Evolutionary conservation across 2,888 invertebrate species (phyloP).

Genomic region (Apoderus coryli): DNA sequence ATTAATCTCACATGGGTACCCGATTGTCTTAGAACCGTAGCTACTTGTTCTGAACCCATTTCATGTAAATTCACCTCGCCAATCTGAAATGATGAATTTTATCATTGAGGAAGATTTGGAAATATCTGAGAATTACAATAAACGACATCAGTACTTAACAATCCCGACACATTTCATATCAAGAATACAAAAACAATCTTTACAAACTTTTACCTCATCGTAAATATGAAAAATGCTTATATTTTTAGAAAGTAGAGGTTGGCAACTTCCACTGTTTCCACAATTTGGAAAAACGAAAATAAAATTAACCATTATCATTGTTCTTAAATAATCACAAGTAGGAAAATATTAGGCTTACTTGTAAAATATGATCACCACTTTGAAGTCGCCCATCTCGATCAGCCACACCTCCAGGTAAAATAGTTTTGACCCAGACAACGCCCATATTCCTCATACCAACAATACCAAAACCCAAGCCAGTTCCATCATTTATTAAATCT

Average conservation of each 20-base stretch:
- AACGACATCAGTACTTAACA: too few species aligned
- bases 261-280: too few species aligned
- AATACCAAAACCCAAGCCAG: slow-evolving; percentile 96
- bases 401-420: slow-evolving; percentile 93
- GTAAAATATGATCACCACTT: slow-evolving; percentile 96
- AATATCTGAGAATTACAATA: too few species aligned
- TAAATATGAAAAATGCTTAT: too few species aligned
- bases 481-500: slow-evolving; percentile 93
- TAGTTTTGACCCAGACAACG: slow-evolving; percentile 99
- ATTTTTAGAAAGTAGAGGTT: too few species aligned
- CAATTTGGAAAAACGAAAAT: not conserved
- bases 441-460: slow-evolving; percentile 95
- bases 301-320: not conserved
- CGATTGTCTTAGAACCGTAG: slow-evolving; percentile 86
- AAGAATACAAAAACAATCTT: too few species aligned
- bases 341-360: slow-evolving; percentile 65
- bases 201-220: too few species aligned
- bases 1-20: slow-evolving; percentile 90
- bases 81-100: slow-evolving; percentile 31
- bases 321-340: too few species aligned
- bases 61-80: slow-evolving; percentile 65
- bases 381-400: slow-evolving; percentile 93
- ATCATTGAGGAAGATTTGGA: too few species aligned
- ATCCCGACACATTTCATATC: too few species aligned
- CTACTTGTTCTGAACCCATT: slow-evolving; percentile 97